These are phyloP conservation scores for Bombycilla garrulus DNA, from an alignment of 2,113 vertebrate genomes.

Conservation along the genomic window DNA sequence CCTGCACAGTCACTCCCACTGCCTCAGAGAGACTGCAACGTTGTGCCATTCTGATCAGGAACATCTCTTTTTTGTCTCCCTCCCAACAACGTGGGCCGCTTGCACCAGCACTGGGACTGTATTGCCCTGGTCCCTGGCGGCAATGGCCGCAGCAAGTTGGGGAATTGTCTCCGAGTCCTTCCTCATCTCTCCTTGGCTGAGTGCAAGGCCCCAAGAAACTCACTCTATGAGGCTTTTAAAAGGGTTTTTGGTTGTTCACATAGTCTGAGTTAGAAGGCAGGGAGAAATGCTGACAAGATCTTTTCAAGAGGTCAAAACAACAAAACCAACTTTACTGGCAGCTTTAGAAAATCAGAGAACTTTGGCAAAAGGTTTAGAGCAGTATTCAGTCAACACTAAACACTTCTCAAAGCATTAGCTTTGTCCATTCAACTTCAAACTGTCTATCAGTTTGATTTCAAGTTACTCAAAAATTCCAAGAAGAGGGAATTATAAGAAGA, in stretches of 20 bases:
- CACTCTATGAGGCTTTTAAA: background rate
- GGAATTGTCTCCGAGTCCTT: background rate
- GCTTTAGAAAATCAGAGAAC: background rate
- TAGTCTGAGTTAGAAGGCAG: background rate
- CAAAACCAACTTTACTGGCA: background rate
- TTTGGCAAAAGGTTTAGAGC: background rate
- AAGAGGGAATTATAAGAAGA: background rate
- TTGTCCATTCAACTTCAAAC: background rate
- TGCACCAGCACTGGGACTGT: background rate
- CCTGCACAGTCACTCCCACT: background rate
- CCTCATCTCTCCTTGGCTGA: background rate
- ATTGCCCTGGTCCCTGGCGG: background rate
- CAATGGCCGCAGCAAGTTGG: background rate
- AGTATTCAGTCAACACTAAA: background rate
- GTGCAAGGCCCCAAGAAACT: background rate
- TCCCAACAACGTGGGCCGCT: fast-evolving
- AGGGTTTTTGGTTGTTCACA: background rate
- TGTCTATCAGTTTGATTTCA: background rate
- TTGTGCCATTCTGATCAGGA: background rate
- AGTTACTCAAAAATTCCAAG: background rate
- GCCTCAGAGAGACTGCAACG: background rate
- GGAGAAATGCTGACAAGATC: background rate
- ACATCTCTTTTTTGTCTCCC: background rate
- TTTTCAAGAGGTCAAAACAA: background rate
- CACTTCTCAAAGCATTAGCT: background rate